Conservation (phyloP, 2,888 invertebrate species). For the Rhabditophanes sp. region DNA sequence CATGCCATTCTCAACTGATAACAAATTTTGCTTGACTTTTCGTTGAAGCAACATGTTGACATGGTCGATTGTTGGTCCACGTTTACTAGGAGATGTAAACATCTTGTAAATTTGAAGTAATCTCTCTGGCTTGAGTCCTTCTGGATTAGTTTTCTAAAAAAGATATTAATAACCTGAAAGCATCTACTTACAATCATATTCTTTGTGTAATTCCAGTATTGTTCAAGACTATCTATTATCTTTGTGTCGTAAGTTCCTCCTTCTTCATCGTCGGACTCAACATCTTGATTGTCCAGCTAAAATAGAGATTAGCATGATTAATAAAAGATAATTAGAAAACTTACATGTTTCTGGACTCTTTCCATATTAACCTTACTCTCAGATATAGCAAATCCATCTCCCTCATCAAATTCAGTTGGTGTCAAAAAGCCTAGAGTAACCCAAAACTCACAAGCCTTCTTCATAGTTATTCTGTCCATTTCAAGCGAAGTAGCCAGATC, state of each 20-base stretch:
- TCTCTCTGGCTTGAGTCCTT: constrained; percentile 18
- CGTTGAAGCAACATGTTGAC: constrained; percentile 32
- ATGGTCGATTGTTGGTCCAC: constrained; percentile 23
- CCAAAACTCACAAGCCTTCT: no score
- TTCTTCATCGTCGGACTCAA: constrained; percentile 12
- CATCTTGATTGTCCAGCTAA: no score
- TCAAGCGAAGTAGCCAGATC: no score
- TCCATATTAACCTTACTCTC: no score
- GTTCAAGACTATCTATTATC: constrained; percentile 27
- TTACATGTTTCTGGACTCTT: no score
- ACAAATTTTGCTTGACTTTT: constrained; percentile 31
- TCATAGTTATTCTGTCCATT: no score
- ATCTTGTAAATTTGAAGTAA: constrained; percentile 30
- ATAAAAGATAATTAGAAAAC: no score
- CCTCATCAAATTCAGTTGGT: no score
- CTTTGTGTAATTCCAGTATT: constrained; percentile 37
- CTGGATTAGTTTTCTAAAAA: constrained; percentile 1
- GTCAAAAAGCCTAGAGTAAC: no score
- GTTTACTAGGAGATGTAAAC: constrained; percentile 21
- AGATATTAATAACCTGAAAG: not conserved
- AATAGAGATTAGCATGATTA: no score
- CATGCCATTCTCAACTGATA: constrained; percentile 24
- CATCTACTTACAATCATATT: constrained; percentile 11
- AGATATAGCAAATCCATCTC: no score
- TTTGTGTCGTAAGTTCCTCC: constrained; percentile 11